These are phyloP conservation scores for Diprion similis DNA, from an alignment of 1,140 invertebrate genomes.

Conservation along the genomic window DNA sequence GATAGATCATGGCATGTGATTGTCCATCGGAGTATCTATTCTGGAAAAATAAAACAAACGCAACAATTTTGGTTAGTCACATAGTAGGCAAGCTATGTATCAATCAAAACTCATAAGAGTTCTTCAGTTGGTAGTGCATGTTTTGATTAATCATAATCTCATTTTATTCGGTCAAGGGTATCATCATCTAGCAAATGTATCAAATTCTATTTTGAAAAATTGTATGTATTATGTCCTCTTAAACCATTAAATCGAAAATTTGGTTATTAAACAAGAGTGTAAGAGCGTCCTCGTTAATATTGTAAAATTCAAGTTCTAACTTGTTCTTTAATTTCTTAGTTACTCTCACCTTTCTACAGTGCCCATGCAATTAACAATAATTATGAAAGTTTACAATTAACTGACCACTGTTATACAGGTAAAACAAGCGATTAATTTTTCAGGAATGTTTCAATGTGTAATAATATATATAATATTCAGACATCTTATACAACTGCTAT, in stretches of 20 bases:
- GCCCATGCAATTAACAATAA: too few relatives aligned
- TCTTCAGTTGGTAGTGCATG: constrained; percentile 49
- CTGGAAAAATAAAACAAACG: neutral
- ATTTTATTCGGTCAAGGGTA: constrained; percentile 5
- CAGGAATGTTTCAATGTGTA: too few relatives aligned
- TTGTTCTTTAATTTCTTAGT: too few relatives aligned
- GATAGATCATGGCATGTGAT: too few relatives aligned
- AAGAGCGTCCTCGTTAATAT: constrained; percentile 6
- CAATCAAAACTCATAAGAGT: neutral
- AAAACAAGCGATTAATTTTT: too few relatives aligned
- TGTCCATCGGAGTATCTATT: neutral
- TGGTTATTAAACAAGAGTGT: constrained; percentile 26
- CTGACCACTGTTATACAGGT: too few relatives aligned
- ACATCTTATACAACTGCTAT: too few relatives aligned
- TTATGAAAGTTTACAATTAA: too few relatives aligned
- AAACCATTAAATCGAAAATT: neutral
- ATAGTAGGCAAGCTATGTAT: neutral
- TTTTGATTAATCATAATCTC: constrained; percentile 29
- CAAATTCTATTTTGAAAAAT: neutral
- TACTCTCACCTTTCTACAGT: too few relatives aligned
- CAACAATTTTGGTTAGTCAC: neutral
- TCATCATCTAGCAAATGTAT: neutral
- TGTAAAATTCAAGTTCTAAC: neutral
- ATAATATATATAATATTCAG: too few relatives aligned
- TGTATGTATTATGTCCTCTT: neutral